phyloP scores from a whole-genome alignment of 92 coral and sea anemone genomes.

The Heteractis magnifica region DNA sequence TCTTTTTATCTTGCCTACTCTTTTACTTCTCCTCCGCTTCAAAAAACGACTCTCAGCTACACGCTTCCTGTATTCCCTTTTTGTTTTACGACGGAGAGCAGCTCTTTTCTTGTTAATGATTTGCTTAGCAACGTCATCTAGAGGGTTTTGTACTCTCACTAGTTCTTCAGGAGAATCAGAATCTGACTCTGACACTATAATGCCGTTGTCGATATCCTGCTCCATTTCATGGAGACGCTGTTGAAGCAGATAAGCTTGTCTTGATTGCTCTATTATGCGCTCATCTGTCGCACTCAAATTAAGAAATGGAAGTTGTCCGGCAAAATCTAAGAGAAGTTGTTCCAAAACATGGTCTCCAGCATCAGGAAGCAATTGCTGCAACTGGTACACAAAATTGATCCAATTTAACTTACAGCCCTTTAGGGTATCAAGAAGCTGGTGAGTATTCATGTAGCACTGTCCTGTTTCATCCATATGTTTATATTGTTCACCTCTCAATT shows the following conservation, averaged over 20 bases:
- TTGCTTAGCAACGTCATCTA: slow-evolving; percentile 30
- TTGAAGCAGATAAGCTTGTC: slow-evolving; percentile 46
- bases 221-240: slow-evolving; percentile 24
- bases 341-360: slow-evolving; percentile 31
- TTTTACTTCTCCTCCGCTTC: slow-evolving; percentile 50
- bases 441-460: slow-evolving; percentile 31
- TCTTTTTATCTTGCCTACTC: too few relatives aligned
- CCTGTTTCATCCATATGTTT: slow-evolving; percentile 36
- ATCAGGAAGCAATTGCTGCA: slow-evolving; percentile 14
- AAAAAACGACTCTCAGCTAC: slow-evolving; percentile 35
- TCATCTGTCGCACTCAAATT: slow-evolving; percentile 39
- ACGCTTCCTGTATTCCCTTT: slow-evolving; percentile 30
- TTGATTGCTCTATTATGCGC: slow-evolving; percentile 49
- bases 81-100: slow-evolving; percentile 24
- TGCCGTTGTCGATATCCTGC: slow-evolving; percentile 31
- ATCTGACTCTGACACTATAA: slow-evolving; percentile 46
- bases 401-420: slow-evolving; percentile 49
- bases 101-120: slow-evolving; percentile 34
- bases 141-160: slow-evolving; percentile 13
- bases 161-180: slow-evolving; percentile 41
- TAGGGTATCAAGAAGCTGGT: slow-evolving; percentile 46
- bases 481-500: slow-evolving; percentile 41
- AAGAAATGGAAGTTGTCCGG: slow-evolving; percentile 36
- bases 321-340: slow-evolving; percentile 45
- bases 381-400: slow-evolving; percentile 45